Conservation (phyloP, 2,113 vertebrate genomes). For the Ancistrus triradiatus region DNA sequence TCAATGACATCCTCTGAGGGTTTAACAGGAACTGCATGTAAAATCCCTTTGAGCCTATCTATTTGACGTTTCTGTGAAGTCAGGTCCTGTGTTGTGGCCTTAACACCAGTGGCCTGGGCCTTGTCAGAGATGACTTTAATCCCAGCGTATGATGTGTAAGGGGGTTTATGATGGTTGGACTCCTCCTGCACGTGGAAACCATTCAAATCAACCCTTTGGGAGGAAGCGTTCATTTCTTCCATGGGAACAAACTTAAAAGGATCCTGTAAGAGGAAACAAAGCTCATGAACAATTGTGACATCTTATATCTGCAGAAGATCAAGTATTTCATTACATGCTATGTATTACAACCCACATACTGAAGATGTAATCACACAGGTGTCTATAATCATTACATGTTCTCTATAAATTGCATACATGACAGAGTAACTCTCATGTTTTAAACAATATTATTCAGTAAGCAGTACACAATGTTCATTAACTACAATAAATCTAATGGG, state of each 20-base stretch:
- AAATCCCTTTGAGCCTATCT: accelerated
- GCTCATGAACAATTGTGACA: not conserved
- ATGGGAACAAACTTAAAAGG: constrained; percentile 15
- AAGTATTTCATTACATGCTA: no score
- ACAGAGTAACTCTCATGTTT: no score
- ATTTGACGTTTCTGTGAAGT: constrained; percentile 44
- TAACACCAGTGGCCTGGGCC: constrained; percentile 31
- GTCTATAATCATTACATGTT: no score
- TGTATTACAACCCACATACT: no score
- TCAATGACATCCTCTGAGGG: constrained; percentile 5
- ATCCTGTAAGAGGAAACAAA: constrained; percentile 31
- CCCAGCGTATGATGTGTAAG: constrained; percentile 2
- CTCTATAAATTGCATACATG: no score
- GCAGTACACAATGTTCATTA: no score
- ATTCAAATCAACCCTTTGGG: constrained; percentile 8
- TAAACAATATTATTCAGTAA: no score
- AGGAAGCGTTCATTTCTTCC: constrained; percentile 3
- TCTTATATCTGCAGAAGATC: no score
- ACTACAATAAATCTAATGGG: no score
- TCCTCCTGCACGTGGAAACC: constrained; percentile 37
- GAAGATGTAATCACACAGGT: no score
- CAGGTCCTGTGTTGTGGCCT: constrained; percentile 49
- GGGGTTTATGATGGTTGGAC: constrained; percentile 1
- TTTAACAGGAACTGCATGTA: constrained; percentile 28
- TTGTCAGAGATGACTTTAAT: constrained; percentile 33